Conservation (phyloP, 1,140 invertebrate species). For the honey bee (Apis mellifera) region DNA sequence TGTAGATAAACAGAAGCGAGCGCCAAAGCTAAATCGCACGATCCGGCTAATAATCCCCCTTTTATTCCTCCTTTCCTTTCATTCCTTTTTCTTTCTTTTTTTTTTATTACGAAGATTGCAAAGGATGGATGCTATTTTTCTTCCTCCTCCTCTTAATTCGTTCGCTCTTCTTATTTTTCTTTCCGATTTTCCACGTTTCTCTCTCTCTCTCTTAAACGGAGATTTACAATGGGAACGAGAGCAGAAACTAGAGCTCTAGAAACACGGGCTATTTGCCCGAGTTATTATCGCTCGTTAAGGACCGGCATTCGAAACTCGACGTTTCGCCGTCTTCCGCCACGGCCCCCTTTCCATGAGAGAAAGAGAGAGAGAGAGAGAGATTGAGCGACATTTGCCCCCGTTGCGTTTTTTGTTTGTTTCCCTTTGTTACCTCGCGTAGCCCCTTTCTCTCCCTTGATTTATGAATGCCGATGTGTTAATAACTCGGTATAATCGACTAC, state of each 20-base stretch:
- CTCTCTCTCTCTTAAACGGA: neutral
- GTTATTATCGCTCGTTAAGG: slow-evolving; percentile 66
- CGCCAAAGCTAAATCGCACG: neutral
- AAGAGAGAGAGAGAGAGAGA: neutral
- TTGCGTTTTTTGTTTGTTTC: slow-evolving; percentile 13
- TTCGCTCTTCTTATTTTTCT: too few species aligned
- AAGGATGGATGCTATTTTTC: too few species aligned
- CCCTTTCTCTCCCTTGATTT: slow-evolving; percentile 14
- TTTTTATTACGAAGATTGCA: too few species aligned
- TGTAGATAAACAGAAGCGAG: slow-evolving; percentile 41
- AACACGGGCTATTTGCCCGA: slow-evolving; percentile 53
- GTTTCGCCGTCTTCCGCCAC: neutral
- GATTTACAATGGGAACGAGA: too few species aligned
- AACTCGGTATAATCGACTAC: neutral
- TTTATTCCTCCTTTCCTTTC: neutral
- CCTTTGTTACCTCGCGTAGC: slow-evolving; percentile 22
- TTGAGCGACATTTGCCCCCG: slow-evolving; percentile 5
- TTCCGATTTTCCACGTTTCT: neutral
- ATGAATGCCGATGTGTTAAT: neutral
- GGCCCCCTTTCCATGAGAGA: neutral
- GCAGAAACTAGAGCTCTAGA: slow-evolving; percentile 18
- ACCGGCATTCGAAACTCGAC: slow-evolving; percentile 51
- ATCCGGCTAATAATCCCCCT: slow-evolving; percentile 27
- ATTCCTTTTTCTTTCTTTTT: neutral
- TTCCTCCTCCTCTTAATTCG: too few species aligned